Percentiles rank a stretch among this genome's conserved stretches.
phyloP scores from a whole-genome alignment of 2,797 vertebrate species.

The Momotus momota region DNA sequence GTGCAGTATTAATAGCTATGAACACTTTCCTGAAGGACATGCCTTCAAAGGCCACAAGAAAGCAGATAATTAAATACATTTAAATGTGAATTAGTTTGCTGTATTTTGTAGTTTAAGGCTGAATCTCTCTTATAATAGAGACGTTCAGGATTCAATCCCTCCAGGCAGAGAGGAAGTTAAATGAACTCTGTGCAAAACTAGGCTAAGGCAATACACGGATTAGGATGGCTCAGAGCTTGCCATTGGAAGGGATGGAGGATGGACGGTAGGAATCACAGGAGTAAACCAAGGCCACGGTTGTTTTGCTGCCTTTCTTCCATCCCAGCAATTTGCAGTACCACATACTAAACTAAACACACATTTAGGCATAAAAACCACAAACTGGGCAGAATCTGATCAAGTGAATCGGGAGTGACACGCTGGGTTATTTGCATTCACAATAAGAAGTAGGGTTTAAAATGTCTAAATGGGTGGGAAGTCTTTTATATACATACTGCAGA shows the following conservation, averaged over 20 bases:
- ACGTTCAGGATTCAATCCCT: not conserved
- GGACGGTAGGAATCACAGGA: not conserved
- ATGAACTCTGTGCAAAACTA: not conserved
- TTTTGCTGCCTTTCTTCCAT: not conserved
- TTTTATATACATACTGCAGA: fast-evolving
- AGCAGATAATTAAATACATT: slow-evolving; percentile 6
- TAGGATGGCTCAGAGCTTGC: not conserved
- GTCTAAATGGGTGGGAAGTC: not conserved
- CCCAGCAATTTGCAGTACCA: not conserved
- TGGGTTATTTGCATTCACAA: not conserved
- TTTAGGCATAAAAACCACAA: fast-evolving
- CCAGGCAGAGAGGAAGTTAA: not conserved
- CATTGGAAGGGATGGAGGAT: not conserved
- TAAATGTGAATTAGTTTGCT: not conserved
- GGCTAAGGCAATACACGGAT: not conserved
- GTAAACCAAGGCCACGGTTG: not conserved
- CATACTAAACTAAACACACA: fast-evolving
- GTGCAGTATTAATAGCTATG: not conserved
- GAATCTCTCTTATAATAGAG: not conserved
- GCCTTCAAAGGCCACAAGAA: not conserved
- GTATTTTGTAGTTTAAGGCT: not conserved
- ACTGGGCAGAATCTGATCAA: not conserved
- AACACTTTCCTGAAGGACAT: slow-evolving; percentile 8
- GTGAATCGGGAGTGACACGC: fast-evolving
- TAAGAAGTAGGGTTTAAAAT: fast-evolving